These are phyloP conservation scores for Geopemphigus sp. DNA, from an alignment of 1,140 invertebrate genomes.

Conservation along the genomic window DNA sequence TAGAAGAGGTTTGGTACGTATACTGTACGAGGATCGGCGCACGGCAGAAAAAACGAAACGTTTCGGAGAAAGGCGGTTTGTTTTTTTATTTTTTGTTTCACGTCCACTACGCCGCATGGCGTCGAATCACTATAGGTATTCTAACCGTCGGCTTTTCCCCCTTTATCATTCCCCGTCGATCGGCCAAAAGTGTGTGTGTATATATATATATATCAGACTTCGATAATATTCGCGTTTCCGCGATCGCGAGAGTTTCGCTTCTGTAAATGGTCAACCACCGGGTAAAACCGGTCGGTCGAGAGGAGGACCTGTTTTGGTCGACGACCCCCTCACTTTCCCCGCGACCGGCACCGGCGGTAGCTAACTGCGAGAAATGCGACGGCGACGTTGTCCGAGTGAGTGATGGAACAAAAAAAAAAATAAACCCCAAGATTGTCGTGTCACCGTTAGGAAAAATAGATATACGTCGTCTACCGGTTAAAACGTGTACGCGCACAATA, in stretches of 20 bases:
- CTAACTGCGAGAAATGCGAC: not conserved
- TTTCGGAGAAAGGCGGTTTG: conserved; percentile 24
- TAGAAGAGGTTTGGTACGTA: no score
- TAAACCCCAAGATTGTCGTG: not conserved
- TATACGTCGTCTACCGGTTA: not conserved
- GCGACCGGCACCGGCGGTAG: not conserved
- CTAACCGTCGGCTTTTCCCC: conserved; percentile 29
- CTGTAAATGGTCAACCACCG: conserved; percentile 39
- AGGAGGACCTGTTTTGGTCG: conserved; percentile 36
- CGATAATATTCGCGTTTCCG: conserved; percentile 32
- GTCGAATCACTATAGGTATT: not conserved
- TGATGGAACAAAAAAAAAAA: not conserved
- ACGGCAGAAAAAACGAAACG: conserved; percentile 20
- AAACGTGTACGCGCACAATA: no score
- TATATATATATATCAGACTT: not conserved
- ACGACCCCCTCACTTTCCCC: conserved; percentile 37
- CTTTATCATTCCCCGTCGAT: conserved; percentile 7
- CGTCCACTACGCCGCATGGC: not conserved
- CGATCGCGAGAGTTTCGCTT: conserved; percentile 38
- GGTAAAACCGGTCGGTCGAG: conserved; percentile 36
- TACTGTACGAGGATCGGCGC: not conserved
- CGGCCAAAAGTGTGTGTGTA: not conserved
- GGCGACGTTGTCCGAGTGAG: not conserved
- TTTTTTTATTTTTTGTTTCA: not conserved
- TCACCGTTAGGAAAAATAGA: not conserved